phyloP scores from a whole-genome alignment of 1,140 invertebrate species.

The Rhagoletis pomonella region DNA sequence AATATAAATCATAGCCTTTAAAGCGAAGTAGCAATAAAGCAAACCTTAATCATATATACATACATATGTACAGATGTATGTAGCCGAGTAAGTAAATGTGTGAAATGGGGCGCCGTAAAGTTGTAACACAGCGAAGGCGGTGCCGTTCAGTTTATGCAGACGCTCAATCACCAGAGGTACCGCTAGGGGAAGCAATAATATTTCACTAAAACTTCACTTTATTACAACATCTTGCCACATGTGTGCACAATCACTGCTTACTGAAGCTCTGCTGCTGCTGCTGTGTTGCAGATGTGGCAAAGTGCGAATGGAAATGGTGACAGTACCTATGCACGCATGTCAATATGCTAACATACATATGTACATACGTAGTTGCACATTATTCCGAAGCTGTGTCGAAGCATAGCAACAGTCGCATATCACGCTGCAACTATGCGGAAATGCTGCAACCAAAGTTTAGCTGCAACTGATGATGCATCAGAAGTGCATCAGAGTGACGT shows the following conservation, averaged over 20 bases:
- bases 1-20: constrained; percentile 8
- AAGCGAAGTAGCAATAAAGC: not conserved
- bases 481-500: not conserved
- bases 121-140: too few species aligned
- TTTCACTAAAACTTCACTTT: not conserved
- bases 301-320: constrained; percentile 44
- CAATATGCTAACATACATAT: not conserved
- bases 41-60: not conserved
- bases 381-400: not conserved
- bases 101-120: too few species aligned
- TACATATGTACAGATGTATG: not conserved
- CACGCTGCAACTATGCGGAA: constrained; percentile 31
- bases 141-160: not conserved
- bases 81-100: too few species aligned
- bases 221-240: constrained; percentile 17
- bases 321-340: not conserved
- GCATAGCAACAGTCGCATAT: constrained; percentile 6
- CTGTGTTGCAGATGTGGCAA: constrained; percentile 36
- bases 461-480: constrained; percentile 49
- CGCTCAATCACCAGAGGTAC: not conserved
- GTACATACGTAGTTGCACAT: not conserved
- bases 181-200: not conserved
- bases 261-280: constrained; percentile 1
- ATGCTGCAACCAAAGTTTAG: constrained; percentile 39
- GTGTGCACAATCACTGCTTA: constrained; percentile 37